A percentile compares a stretch with the other conserved stretches of the same genome.
phyloP scores from a whole-genome alignment of 1,140 invertebrate genomes.

The Condylostylus longicornis region DNA sequence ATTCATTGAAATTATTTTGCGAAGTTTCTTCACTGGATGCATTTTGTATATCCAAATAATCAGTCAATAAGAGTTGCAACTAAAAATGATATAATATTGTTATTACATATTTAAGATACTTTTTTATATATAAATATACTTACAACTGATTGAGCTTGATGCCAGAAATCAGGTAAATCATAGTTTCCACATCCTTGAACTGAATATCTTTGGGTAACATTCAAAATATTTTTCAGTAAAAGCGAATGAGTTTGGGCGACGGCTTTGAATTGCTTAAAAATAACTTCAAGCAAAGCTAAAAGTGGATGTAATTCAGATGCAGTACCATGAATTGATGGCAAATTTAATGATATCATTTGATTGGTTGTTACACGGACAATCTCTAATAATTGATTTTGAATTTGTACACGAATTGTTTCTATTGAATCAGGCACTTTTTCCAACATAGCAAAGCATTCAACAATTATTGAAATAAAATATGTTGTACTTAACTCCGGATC shows the following conservation, averaged over 20 bases:
- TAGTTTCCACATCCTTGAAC: conserved; percentile 44
- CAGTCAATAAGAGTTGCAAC: conserved; percentile 61
- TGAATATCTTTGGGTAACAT: conserved; percentile 39
- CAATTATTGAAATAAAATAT: conserved; percentile 63
- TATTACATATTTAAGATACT: background rate
- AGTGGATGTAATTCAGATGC: conserved; percentile 28
- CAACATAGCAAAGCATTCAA: conserved; percentile 73
- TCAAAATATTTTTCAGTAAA: conserved; percentile 44
- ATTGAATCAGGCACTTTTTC: conserved; percentile 71
- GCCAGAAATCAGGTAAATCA: conserved; percentile 74
- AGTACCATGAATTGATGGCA: too few relatives aligned
- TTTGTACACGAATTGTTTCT: conserved; percentile 65
- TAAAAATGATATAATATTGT: conserved; percentile 30
- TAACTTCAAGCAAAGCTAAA: conserved; percentile 41
- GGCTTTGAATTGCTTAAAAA: conserved; percentile 60
- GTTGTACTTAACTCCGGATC: conserved; percentile 54
- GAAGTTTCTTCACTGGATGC: conserved; percentile 41
- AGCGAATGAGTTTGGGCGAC: conserved; percentile 53
- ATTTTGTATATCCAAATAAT: conserved; percentile 72
- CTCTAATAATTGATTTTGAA: conserved; percentile 61
- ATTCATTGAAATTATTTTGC: conserved; percentile 41
- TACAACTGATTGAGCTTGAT: conserved; percentile 73
- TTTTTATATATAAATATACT: conserved; percentile 21
- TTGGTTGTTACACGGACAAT: conserved; percentile 63
- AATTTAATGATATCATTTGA: conserved; percentile 45